Conservation (phyloP, 2,113 vertebrate species). For the Delphinapterus leucas region DNA sequence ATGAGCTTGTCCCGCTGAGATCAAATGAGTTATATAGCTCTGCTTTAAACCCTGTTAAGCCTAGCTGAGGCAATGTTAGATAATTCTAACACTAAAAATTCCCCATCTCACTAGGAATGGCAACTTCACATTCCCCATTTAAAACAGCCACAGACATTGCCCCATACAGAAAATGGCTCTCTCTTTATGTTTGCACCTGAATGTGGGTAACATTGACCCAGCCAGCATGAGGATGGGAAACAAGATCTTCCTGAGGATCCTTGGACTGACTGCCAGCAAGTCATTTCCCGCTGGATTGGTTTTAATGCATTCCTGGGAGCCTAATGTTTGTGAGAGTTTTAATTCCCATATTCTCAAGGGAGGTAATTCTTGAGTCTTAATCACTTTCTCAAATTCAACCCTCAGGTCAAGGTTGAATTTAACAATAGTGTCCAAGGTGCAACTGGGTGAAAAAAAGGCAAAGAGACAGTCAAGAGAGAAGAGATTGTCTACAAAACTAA, state of each 20-base stretch:
- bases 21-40: constrained; percentile 20
- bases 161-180: background rate
- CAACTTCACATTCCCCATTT: background rate
- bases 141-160: background rate
- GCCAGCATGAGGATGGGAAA: background rate
- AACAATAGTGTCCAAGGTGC: background rate
- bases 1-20: constrained; percentile 30
- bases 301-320: constrained; percentile 23
- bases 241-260: background rate
- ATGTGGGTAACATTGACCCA: background rate
- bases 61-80: background rate
- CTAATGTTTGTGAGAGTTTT: background rate
- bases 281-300: background rate
- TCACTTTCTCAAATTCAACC: constrained; percentile 32
- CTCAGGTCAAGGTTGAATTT: background rate
- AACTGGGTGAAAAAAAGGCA: background rate
- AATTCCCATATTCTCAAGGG: background rate
- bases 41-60: background rate
- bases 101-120: background rate
- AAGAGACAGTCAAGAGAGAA: background rate
- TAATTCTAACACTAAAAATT: constrained; percentile 4
- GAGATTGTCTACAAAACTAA: background rate
- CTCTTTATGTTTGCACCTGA: background rate
- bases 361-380: constrained; percentile 17
- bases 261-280: background rate